Conservation (phyloP, 1,140 invertebrate genomes). For the Polypedilum pembai region DNA sequence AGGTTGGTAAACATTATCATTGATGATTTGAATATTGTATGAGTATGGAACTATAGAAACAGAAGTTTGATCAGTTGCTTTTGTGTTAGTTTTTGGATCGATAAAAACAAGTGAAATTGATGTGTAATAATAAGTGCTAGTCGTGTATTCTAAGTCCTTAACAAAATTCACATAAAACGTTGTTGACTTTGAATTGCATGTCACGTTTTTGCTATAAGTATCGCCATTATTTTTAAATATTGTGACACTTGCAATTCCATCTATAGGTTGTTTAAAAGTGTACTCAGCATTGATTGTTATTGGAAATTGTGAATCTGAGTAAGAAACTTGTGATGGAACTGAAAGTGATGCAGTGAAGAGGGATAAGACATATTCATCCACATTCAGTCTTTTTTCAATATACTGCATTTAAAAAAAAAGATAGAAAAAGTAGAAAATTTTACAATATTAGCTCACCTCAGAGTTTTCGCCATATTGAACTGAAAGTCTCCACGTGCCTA, state of each 20-base stretch:
- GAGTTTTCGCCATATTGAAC: slow-evolving; percentile 41
- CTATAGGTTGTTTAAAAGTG: slow-evolving; percentile 65
- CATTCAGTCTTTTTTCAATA: slow-evolving; percentile 36
- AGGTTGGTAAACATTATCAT: not conserved
- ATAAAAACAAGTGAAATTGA: not conserved
- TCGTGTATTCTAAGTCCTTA: slow-evolving; percentile 45
- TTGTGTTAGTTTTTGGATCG: not conserved
- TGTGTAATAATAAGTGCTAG: not conserved
- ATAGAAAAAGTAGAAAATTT: not conserved
- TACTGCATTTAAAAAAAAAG: slow-evolving; percentile 31
- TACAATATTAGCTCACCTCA: not conserved
- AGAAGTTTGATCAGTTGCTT: slow-evolving; percentile 51
- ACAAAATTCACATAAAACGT: slow-evolving; percentile 62
- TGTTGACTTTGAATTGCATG: slow-evolving; percentile 62
- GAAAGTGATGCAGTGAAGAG: slow-evolving; percentile 83
- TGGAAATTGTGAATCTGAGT: slow-evolving; percentile 66
- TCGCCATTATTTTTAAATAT: not conserved
- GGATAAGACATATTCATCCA: slow-evolving; percentile 83
- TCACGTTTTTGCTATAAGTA: not conserved
- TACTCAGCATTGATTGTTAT: slow-evolving; percentile 69
- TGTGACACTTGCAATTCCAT: slow-evolving; percentile 60
- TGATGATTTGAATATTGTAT: not conserved
- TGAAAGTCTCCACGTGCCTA: slow-evolving; percentile 85
- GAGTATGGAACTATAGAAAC: slow-evolving; percentile 18
- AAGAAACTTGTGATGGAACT: slow-evolving; percentile 69